phyloP scores from a whole-genome alignment of 2,797 vertebrate genomes.

The Lycodopsis pacificus region DNA sequence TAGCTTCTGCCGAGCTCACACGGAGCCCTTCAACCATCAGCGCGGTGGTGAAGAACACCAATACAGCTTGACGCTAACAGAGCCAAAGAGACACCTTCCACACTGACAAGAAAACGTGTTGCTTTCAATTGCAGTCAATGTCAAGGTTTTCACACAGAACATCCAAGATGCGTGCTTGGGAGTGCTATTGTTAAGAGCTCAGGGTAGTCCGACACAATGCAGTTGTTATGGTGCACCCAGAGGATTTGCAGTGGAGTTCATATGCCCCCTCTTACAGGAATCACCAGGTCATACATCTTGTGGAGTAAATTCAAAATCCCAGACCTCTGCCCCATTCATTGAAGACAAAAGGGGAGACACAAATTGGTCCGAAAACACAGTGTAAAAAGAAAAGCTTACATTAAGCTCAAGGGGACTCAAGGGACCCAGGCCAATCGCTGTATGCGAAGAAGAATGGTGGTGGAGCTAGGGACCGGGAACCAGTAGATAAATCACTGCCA shows the following conservation, averaged over 20 bases:
- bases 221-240: constrained; percentile 71
- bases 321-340: constrained; percentile 80
- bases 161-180: constrained; percentile 51
- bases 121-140: constrained; percentile 67
- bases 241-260: constrained; percentile 76
- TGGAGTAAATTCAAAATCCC: constrained; percentile 81
- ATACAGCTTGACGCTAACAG: constrained; percentile 28
- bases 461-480: constrained; percentile 78
- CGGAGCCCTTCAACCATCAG: constrained; percentile 36
- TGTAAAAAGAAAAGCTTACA: constrained; percentile 88
- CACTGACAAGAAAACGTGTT: constrained; percentile 64
- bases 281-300: constrained; percentile 82
- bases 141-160: constrained; percentile 64
- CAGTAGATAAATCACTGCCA: constrained; percentile 93
- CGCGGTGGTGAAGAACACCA: constrained; percentile 38
- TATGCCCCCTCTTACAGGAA: constrained; percentile 70
- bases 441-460: constrained; percentile 87
- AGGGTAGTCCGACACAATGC: constrained; percentile 69
- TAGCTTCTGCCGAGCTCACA: constrained; percentile 15
- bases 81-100: constrained; percentile 46
- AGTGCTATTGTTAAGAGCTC: constrained; percentile 73
- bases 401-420: constrained; percentile 91
- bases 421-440: constrained; percentile 89
- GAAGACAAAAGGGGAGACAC: constrained; percentile 84
- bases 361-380: constrained; percentile 89